Conservation (phyloP, 2,113 vertebrate genomes). For the Pluvialis apricaria region DNA sequence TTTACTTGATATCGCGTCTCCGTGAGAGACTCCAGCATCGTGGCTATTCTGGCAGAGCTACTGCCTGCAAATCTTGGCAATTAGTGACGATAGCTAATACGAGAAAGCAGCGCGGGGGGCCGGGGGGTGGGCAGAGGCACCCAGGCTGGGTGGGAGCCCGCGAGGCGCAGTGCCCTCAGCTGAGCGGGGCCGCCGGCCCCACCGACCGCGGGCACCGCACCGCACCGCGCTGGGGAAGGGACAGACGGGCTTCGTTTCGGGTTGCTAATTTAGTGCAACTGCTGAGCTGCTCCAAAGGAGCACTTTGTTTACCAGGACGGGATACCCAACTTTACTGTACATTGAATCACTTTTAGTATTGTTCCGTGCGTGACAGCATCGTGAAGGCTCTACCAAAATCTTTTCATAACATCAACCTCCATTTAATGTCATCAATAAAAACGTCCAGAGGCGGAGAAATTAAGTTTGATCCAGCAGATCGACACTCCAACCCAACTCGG, state of each 20-base stretch:
- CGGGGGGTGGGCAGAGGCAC: neutral
- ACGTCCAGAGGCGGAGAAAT: neutral
- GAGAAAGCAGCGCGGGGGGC: neutral
- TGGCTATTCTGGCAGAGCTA: neutral
- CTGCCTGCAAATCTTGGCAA: neutral
- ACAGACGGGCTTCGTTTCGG: fast-evolving
- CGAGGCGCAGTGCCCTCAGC: constrained; percentile 29
- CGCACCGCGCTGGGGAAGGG: neutral
- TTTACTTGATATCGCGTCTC: fast-evolving
- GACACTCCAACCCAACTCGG: too few species aligned
- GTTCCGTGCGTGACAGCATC: neutral
- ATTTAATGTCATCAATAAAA: neutral
- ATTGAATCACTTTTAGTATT: fast-evolving
- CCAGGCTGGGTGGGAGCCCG: neutral
- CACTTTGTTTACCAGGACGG: fast-evolving
- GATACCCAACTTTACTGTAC: neutral
- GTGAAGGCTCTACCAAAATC: fast-evolving
- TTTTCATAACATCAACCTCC: fast-evolving
- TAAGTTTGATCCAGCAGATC: fast-evolving
- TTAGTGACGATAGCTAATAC: fast-evolving
- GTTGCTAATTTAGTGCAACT: fast-evolving
- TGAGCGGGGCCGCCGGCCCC: neutral
- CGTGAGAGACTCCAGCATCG: fast-evolving
- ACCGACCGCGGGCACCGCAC: neutral
- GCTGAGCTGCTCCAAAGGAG: neutral